Conservation (phyloP, 2,113 vertebrate species). For the Petrocephalus zakoni region DNA sequence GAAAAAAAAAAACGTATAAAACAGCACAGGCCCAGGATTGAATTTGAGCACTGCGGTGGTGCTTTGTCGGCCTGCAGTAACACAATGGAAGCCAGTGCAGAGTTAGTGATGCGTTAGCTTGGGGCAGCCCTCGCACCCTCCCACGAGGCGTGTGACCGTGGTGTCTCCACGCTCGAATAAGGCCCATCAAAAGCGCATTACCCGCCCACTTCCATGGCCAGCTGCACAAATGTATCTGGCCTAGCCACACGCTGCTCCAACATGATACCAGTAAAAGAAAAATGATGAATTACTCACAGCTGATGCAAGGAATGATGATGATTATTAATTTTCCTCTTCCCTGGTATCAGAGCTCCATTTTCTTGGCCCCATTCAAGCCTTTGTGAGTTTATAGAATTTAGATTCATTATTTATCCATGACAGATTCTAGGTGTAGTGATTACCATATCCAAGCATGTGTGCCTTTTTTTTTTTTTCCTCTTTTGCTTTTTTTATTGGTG, state of each 20-base stretch:
- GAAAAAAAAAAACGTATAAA: neutral
- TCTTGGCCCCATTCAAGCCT: slow-evolving; percentile 33
- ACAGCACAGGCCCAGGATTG: neutral
- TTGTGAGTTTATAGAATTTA: slow-evolving; percentile 45
- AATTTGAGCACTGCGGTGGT: neutral
- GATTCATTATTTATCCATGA: slow-evolving; percentile 62
- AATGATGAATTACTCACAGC: slow-evolving; percentile 94
- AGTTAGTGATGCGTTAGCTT: slow-evolving; percentile 31
- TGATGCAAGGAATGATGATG: slow-evolving; percentile 84
- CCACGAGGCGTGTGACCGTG: slow-evolving; percentile 70
- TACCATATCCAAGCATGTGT: slow-evolving; percentile 46
- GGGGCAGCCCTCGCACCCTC: slow-evolving; percentile 27
- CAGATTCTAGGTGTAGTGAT: slow-evolving; percentile 51
- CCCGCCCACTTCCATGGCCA: slow-evolving; percentile 67
- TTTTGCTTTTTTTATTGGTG: neutral
- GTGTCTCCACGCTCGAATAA: slow-evolving; percentile 89
- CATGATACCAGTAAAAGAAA: slow-evolving; percentile 73
- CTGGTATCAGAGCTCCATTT: slow-evolving; percentile 30
- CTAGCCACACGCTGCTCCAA: slow-evolving; percentile 76
- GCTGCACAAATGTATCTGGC: slow-evolving; percentile 92
- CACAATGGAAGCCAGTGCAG: slow-evolving; percentile 23
- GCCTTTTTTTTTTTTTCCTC: neutral
- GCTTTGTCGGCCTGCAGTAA: neutral
- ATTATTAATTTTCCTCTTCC: slow-evolving; percentile 90
- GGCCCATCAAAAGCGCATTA: slow-evolving; percentile 99